A percentile compares a stretch with the other conserved stretches of the same genome.
Conservation (phyloP, 1,140 invertebrate genomes). For the Cydia pomonella region DNA sequence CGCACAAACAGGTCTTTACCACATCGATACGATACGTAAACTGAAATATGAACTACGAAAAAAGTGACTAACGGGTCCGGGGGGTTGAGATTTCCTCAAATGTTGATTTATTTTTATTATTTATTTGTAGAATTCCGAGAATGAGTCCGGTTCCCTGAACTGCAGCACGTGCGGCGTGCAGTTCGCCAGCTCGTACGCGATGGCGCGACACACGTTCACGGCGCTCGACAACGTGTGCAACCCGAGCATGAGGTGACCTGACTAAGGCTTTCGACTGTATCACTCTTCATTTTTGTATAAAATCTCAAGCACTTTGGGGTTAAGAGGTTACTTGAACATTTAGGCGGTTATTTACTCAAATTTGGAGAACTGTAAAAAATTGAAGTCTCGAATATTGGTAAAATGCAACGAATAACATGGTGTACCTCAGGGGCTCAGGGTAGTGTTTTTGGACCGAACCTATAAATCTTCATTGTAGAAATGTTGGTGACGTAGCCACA, state of each 20-base stretch:
- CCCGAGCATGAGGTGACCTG: not conserved
- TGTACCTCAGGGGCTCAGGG: not conserved
- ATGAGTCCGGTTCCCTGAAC: not conserved
- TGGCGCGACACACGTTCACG: conserved; percentile 13
- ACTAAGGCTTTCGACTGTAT: not conserved
- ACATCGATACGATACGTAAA: no score
- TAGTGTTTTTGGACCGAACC: not conserved
- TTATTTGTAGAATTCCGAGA: conserved; percentile 17
- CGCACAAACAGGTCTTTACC: conserved; percentile 3
- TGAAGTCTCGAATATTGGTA: not conserved
- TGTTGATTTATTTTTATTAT: not conserved
- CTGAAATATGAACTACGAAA: no score
- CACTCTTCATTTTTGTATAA: not conserved
- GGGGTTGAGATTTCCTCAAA: no score
- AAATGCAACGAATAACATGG: not conserved
- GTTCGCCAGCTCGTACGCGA: conserved; percentile 26
- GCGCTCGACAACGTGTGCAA: not conserved
- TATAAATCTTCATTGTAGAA: not conserved
- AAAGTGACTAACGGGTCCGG: no score
- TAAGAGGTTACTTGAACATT: not conserved
- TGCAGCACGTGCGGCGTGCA: conserved; percentile 16
- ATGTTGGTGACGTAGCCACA: no score
- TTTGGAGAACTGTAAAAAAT: not conserved
- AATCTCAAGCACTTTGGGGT: not conserved
- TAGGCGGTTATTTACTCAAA: not conserved